phyloP scores from a whole-genome alignment of 2,113 vertebrate genomes.

The Callithrix jacchus region DNA sequence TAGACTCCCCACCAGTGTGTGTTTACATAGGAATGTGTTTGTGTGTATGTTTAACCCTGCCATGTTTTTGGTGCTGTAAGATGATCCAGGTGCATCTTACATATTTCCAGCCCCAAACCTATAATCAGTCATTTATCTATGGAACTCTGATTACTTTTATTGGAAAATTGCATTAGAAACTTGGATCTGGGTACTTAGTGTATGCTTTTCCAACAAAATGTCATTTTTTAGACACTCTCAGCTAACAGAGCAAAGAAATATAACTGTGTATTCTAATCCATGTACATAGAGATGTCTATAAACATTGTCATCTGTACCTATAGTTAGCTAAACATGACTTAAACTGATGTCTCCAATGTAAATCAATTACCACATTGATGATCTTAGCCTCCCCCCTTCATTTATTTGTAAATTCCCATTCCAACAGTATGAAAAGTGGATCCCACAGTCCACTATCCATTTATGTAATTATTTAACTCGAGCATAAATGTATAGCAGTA shows the following conservation, averaged over 20 bases:
- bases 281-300: not conserved
- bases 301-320: not conserved
- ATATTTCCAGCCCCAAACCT: not conserved
- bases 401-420: not conserved
- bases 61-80: not conserved
- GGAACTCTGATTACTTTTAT: not conserved
- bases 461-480: not conserved
- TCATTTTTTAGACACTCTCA: not conserved
- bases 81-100: not conserved
- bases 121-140: not conserved
- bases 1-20: not conserved
- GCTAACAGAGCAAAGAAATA: not conserved
- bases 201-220: not conserved
- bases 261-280: not conserved
- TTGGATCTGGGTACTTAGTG: not conserved
- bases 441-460: not conserved
- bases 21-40: not conserved
- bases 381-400: not conserved
- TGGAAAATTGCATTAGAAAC: not conserved
- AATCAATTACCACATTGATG: not conserved
- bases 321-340: not conserved
- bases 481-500: not conserved
- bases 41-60: not conserved
- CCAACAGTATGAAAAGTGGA: not conserved
- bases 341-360: not conserved